phyloP scores from a whole-genome alignment of 1,140 invertebrate genomes.

The Zaprionus kolodkinae region DNA sequence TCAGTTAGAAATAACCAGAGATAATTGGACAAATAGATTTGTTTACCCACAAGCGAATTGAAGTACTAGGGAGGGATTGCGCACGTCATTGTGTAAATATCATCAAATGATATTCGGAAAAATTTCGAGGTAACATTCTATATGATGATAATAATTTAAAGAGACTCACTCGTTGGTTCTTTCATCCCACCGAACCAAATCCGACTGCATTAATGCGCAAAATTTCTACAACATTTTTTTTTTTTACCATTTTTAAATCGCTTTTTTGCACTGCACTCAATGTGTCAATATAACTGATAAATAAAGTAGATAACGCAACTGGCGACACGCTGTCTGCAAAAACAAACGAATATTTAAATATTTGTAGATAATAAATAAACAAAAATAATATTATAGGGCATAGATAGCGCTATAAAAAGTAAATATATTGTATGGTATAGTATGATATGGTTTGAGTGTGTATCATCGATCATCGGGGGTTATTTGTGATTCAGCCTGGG shows the following conservation, averaged over 20 bases:
- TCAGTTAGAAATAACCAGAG: slow-evolving; percentile 9
- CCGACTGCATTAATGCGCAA: not conserved
- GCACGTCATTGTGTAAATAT: slow-evolving; percentile 56
- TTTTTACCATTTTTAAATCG: slow-evolving; percentile 4
- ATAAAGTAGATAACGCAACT: not conserved
- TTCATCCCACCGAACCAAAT: slow-evolving; percentile 21
- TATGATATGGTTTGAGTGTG: not conserved
- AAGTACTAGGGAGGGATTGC: slow-evolving; percentile 35
- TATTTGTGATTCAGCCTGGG: not conserved
- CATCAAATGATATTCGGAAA: slow-evolving; percentile 40
- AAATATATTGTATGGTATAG: not conserved
- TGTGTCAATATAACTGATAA: slow-evolving; percentile 13
- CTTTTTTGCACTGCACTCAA: not conserved
- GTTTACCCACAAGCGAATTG: slow-evolving; percentile 50
- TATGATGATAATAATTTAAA: slow-evolving; percentile 7
- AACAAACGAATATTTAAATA: slow-evolving; percentile 28
- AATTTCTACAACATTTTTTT: not conserved
- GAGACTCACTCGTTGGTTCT: not conserved
- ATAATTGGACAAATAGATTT: slow-evolving; percentile 30
- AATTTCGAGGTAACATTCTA: slow-evolving; percentile 3
- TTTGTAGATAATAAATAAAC: slow-evolving; percentile 7
- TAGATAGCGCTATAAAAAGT: not conserved
- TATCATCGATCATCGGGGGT: slow-evolving; percentile 22
- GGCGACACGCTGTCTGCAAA: slow-evolving; percentile 25
- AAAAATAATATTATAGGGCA: not conserved